Base-by-base conservation (phyloP, 2,797 vertebrate species). In the Clangula hyemalis region DNA sequence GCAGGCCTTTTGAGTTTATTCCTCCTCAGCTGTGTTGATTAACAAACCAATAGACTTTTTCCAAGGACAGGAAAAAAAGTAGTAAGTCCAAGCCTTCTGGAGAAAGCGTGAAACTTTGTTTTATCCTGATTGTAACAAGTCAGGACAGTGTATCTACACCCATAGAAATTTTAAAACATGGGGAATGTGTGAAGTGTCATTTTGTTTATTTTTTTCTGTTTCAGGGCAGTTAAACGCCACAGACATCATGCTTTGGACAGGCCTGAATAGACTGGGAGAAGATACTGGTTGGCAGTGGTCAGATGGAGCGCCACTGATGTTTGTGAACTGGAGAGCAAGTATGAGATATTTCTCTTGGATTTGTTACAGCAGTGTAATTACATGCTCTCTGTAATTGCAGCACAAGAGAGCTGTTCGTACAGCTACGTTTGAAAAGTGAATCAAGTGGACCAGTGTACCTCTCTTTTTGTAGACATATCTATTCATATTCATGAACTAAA, bases 201-300 rank as follows among this genome's bases (percentile, higher is more conserved):
- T 80, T 68, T 36, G 4, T 82, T 56, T 66, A 13, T 84, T 91
- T 81, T 81, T 91, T 64, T 85, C 45, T 91, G 38, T 96, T 93
- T 91, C 78, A 99, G 99, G 98, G 89, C 98, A 98, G 65, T 95
- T 99, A 91, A 97, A 97, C 16, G 91, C 93, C 73, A 96, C 98
- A n/a, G 97, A 97, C 4, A 64, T 96, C 15, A 97, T 98, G 94
- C 98, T 99, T 60, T 99, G 99, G 99, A 99, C 95, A 6, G 99
- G 99, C 32, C 97, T 99, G 89, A 99, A 99, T 95, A 98, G 97
- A 68, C 96, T 99, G 90, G 98, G 98, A 94, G 97, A 98, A 49
- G 91, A 97, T 0, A 87, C 94, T 75, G 99, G 99, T 41, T 99
- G 99, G 99, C 98, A 98, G 97, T 99, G 99, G 99, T 98, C 99